Evolutionary conservation across 2,888 invertebrate species (phyloP).

Genomic region (Cephalotes varians): DNA sequence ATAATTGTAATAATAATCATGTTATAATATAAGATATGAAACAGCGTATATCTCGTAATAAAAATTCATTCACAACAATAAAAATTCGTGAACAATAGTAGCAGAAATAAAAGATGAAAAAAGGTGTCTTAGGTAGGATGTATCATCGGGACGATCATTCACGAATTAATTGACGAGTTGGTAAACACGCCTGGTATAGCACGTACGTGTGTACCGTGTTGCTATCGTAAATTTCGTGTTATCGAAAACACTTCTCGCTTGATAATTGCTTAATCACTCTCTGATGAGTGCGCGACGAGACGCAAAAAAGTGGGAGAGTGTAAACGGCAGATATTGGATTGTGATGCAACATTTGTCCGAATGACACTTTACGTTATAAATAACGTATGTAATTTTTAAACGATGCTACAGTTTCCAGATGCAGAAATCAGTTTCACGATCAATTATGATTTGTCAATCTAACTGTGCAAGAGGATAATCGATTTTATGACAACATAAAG

Average conservation of each 20-base stretch:
- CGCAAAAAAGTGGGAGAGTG: background rate
- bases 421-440: background rate
- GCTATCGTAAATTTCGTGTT: background rate
- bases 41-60: background rate
- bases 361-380: slow-evolving; percentile 28
- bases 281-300: background rate
- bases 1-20: background rate
- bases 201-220: background rate
- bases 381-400: slow-evolving; percentile 5
- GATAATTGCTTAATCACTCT: slow-evolving; percentile 13
- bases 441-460: background rate
- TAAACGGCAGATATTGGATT: slow-evolving; percentile 2
- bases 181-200: slow-evolving; percentile 1
- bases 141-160: background rate
- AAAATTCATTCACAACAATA: background rate
- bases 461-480: background rate
- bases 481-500: background rate
- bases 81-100: background rate
- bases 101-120: background rate
- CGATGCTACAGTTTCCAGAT: background rate
- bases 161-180: background rate
- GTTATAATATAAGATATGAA: background rate
- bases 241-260: slow-evolving; percentile 5
- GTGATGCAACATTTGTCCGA: slow-evolving; percentile 22
- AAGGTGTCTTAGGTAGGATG: background rate